Conservation (phyloP, 2,797 vertebrate genomes). For the Oreonectes daqikongensis region DNA sequence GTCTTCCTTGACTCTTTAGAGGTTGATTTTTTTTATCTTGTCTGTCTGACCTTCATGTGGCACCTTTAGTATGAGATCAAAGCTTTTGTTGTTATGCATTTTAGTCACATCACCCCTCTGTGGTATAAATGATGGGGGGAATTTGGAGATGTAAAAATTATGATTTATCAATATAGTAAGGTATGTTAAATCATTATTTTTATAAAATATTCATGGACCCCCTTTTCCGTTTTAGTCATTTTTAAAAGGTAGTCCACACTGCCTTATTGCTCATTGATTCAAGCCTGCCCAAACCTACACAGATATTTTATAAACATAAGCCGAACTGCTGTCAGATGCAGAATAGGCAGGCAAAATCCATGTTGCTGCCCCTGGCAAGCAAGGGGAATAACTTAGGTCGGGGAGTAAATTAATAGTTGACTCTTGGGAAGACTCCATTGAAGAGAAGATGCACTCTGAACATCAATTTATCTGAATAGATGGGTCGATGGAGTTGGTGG, state of each 20-base stretch:
- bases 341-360: neutral
- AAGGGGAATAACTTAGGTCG: conserved; percentile 17
- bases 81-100: conserved; percentile 8
- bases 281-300: conserved; percentile 12
- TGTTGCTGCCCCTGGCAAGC: conserved; percentile 4
- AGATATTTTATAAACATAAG: conserved; percentile 26
- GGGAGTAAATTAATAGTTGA: conserved; percentile 33
- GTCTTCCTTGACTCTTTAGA: conserved; percentile 28
- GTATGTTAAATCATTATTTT: too few species aligned
- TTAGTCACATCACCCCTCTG: neutral
- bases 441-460: conserved; percentile 30
- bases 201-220: too few species aligned
- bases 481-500: conserved; percentile 35
- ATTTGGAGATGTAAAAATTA: neutral
- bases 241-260: neutral
- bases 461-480: conserved; percentile 43
- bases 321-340: conserved; percentile 1
- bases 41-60: conserved; percentile 2
- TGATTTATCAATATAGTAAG: too few species aligned
- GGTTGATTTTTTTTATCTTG: conserved; percentile 18
- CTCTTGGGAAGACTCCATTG: conserved; percentile 29
- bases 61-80: neutral
- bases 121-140: neutral
- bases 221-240: too few species aligned
- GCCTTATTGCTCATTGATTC: conserved; percentile 4